Conservation (phyloP, 2,113 vertebrate genomes). For the Hepsetus odoe region DNA sequence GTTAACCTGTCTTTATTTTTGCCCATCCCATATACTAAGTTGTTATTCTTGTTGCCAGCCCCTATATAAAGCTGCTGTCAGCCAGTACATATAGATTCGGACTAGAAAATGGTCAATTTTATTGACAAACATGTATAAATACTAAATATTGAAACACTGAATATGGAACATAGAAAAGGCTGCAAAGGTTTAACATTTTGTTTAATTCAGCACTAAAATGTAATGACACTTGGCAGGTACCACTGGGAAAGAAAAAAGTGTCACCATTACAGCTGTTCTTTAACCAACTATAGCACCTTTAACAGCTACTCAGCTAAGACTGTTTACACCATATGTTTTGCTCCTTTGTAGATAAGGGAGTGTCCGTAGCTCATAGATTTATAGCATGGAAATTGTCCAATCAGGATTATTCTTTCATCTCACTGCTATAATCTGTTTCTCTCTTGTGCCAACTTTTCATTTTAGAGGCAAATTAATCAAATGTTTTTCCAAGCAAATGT, state of each 20-base stretch:
- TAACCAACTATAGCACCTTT: neutral
- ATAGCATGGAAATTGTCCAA: conserved; percentile 24
- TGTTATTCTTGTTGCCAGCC: no score
- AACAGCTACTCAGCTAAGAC: neutral
- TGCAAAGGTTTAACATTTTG: neutral
- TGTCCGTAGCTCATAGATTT: conserved; percentile 29
- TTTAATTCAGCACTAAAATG: no score
- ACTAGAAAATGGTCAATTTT: no score
- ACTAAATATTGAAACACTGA: no score
- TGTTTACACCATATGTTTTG: conserved; percentile 27
- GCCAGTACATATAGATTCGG: no score
- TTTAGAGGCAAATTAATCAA: conserved; percentile 39
- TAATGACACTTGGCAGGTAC: neutral
- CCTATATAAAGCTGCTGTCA: no score
- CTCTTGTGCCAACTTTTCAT: conserved; percentile 16
- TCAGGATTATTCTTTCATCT: conserved; percentile 34
- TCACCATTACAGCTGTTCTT: neutral
- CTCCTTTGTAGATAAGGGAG: conserved; percentile 1
- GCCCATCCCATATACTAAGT: no score
- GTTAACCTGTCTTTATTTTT: no score
- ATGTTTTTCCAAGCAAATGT: conserved; percentile 33
- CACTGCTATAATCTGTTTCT: neutral
- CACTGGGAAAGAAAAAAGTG: neutral
- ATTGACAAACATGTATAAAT: neutral
- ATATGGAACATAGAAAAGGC: neutral